Conservation (phyloP, 1,140 invertebrate species). For the Drosophila takahashii region DNA sequence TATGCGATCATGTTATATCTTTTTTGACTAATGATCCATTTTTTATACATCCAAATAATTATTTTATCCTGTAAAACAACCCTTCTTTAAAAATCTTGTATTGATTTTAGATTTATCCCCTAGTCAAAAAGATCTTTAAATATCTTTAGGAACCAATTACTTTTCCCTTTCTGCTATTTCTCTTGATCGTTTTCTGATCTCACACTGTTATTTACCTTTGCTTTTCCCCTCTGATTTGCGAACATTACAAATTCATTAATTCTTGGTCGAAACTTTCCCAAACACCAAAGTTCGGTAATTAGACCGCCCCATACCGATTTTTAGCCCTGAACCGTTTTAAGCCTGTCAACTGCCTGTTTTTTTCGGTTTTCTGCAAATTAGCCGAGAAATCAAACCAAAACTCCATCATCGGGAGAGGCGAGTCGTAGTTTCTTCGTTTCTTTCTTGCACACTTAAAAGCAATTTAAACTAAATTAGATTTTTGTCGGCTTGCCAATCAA, state of each 20-base stretch:
- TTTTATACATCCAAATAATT: neutral
- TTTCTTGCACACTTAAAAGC: slow-evolving; percentile 64
- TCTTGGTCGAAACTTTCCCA: slow-evolving; percentile 61
- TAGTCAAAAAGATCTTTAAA: neutral
- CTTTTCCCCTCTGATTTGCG: neutral
- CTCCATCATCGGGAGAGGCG: slow-evolving; percentile 42
- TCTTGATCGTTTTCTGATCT: slow-evolving; percentile 21
- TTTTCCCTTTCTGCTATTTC: neutral
- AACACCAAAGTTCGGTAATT: slow-evolving; percentile 53
- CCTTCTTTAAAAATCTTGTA: neutral
- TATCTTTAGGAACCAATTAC: neutral
- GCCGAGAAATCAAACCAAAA: slow-evolving; percentile 43
- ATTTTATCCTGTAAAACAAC: neutral
- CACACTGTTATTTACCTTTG: slow-evolving; percentile 10
- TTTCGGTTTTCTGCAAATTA: slow-evolving; percentile 47
- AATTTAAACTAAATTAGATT: slow-evolving; percentile 80
- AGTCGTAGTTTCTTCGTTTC: slow-evolving; percentile 49
- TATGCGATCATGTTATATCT: neutral
- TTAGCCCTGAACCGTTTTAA: slow-evolving; percentile 45
- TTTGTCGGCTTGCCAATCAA: slow-evolving; percentile 69
- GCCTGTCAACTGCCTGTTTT: slow-evolving; percentile 40
- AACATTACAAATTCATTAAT: slow-evolving; percentile 56
- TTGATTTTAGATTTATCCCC: neutral
- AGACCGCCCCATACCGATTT: slow-evolving; percentile 48
- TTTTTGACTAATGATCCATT: neutral